Conservation (phyloP, 2,797 vertebrate species). For the Sebastes steindachneri region DNA sequence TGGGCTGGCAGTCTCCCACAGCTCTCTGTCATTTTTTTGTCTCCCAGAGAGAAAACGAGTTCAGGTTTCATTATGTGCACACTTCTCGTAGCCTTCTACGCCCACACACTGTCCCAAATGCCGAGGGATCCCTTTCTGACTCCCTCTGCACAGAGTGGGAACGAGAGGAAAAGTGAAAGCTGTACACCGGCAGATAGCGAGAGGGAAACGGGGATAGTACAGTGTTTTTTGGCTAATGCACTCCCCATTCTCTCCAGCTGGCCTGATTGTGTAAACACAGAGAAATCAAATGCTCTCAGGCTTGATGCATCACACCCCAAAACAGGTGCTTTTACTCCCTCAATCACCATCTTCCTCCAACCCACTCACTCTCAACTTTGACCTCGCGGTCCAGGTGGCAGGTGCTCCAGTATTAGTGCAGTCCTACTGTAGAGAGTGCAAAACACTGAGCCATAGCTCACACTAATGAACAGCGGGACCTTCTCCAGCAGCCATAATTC, state of each 20-base stretch:
- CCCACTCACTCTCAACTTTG: constrained; percentile 51
- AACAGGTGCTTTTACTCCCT: constrained; percentile 70
- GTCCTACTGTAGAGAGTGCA: constrained; percentile 2
- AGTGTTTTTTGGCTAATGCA: constrained; percentile 47
- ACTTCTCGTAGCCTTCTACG: constrained; percentile 23
- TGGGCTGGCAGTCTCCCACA: constrained; percentile 24
- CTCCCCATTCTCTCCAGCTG: constrained; percentile 68
- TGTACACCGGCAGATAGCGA: constrained; percentile 2
- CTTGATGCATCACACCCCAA: constrained; percentile 57
- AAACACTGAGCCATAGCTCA: constrained; percentile 22
- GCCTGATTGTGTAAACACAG: constrained; percentile 42
- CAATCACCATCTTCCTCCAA: constrained; percentile 26
- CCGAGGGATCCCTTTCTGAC: constrained; percentile 30
- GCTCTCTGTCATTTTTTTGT: constrained; percentile 3
- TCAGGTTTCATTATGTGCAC: constrained; percentile 29
- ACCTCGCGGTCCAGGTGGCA: constrained; percentile 64
- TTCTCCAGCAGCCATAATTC: constrained; percentile 36
- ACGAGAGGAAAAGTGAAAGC: constrained; percentile 23
- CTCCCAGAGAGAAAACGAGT: constrained; percentile 14
- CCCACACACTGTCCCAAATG: constrained; percentile 53
- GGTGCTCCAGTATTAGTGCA: constrained; percentile 46
- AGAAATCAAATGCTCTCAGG: constrained; percentile 44
- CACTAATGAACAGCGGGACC: constrained; percentile 17
- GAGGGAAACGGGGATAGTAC: neutral
- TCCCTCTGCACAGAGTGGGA: constrained; percentile 37